Evolutionary conservation across 2,888 invertebrate genomes (phyloP).

Genomic region (Peribatodes rhomboidaria): DNA sequence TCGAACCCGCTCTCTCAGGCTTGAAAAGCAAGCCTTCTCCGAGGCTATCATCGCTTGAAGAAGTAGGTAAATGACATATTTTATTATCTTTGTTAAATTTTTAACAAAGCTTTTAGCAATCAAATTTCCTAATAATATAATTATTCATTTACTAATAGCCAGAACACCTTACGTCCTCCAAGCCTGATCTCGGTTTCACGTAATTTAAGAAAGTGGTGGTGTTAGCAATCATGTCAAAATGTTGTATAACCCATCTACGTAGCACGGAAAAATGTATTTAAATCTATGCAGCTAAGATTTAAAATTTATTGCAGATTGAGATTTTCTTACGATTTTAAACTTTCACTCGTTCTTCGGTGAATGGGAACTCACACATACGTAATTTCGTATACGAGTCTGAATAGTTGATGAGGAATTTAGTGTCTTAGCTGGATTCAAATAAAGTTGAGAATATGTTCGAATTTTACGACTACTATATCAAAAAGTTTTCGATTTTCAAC

Average conservation of each 20-base stretch:
- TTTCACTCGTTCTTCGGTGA: constrained; percentile 55
- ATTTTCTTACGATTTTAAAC: constrained; percentile 39
- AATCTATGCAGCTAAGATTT: constrained; percentile 6
- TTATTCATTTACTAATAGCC: constrained; percentile 3
- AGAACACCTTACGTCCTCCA: constrained; percentile 28
- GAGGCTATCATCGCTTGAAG: no score
- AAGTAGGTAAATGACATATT: no score
- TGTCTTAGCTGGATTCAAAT: accelerated
- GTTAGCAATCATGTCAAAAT: constrained; percentile 11
- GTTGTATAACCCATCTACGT: constrained; percentile 7
- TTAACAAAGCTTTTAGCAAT: no score
- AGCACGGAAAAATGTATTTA: constrained; percentile 1
- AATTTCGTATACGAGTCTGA: constrained; percentile 36
- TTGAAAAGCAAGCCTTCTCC: no score
- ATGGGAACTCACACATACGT: constrained; percentile 64
- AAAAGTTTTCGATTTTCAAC: constrained; percentile 57
- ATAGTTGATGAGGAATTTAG: constrained; percentile 29
- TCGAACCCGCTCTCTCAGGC: no score
- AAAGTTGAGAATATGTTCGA: constrained; percentile 44
- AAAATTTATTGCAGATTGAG: constrained; percentile 36
- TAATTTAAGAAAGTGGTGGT: constrained; percentile 48
- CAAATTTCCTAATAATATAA: background rate
- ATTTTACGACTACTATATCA: constrained; percentile 49
- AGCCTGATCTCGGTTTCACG: constrained; percentile 34
- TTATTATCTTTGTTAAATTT: no score